phyloP scores from a whole-genome alignment of 2,888 invertebrate species.

The Teleogryllus oceanicus region DNA sequence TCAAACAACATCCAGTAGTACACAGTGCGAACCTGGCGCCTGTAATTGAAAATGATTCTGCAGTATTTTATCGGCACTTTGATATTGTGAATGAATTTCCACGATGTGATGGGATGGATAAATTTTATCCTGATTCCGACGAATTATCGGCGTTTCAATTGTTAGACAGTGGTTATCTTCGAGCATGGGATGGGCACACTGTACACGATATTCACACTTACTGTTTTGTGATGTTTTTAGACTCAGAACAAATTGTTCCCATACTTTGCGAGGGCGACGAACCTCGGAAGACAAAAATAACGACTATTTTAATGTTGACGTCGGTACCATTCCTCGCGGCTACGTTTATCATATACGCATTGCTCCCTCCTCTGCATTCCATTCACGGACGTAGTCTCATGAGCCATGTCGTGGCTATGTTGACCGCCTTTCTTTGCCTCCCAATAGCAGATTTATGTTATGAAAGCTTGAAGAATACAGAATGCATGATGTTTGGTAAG shows the following conservation, averaged over 20 bases:
- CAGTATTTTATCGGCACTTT: background rate
- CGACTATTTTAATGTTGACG: background rate
- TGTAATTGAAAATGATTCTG: background rate
- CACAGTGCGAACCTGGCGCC: background rate
- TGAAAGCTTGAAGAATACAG: no score
- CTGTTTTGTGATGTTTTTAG: background rate
- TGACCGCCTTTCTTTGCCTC: background rate
- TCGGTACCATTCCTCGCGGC: background rate
- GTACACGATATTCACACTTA: background rate
- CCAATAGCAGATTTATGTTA: background rate
- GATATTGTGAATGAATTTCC: background rate
- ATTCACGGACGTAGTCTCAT: background rate
- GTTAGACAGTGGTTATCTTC: background rate
- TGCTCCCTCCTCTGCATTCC: background rate
- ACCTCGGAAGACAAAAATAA: background rate
- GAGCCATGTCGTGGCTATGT: background rate
- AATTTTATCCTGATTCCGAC: background rate
- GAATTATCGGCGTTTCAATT: background rate
- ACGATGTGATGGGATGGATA: background rate
- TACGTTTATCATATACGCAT: background rate
- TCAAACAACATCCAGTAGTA: background rate
- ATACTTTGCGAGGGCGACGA: background rate
- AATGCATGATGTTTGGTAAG: no score
- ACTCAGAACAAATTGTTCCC: background rate
- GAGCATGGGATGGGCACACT: background rate